Evolutionary conservation across 1,140 invertebrate genomes (phyloP), one percentile per base, ranked within the genome.

Genomic region (Brachionus angularis): DNA sequence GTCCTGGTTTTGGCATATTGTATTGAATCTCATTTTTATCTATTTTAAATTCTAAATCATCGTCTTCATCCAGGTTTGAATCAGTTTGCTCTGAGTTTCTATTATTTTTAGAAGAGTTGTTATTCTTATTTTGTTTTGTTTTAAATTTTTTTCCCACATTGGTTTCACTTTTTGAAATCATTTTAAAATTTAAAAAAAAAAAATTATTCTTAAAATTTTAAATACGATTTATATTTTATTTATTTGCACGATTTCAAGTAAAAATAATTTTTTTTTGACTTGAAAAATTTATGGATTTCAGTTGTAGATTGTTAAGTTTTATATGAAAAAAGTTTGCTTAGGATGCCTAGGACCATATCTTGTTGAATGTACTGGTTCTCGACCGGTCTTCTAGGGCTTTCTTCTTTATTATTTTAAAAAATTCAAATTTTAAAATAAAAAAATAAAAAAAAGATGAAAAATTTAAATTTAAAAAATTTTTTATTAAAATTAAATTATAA

Each of bases 1-100:
- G 58, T 44, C 58, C 58, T 31, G 58, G 58, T 18, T 64, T 64
- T 29, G 58, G 58, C 58, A 64, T 64, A 36, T 64, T 64, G 23
- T 31, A 64, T 8, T 29, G n/a, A 31, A 64, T 42, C n/a, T 64
- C 16, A 33, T 55, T 16, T 16, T 14, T 12, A 31, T 27, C n/a
- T 14, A 18, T 42, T 64, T 64, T 42, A n/a, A 14, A 23, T 29
- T 42, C 39, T 16, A 18, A 44, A 64, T 64, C 58, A 29, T 44
- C 58, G 8, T 27, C 7, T 47, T 64, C 39, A 16, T 42, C 39
- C 16, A 10, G 10, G 39, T 16, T 5, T 42, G 39, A 44, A 44
- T 64, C 58, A 18, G 21, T 18, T 64, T 64, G 34, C 10, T 42
- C 39, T 42, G 39, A 42, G 39, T 10, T 42, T 42, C 16, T 5